phyloP scores from a whole-genome alignment of 1,140 invertebrate genomes.

The Drosophila simulans region DNA sequence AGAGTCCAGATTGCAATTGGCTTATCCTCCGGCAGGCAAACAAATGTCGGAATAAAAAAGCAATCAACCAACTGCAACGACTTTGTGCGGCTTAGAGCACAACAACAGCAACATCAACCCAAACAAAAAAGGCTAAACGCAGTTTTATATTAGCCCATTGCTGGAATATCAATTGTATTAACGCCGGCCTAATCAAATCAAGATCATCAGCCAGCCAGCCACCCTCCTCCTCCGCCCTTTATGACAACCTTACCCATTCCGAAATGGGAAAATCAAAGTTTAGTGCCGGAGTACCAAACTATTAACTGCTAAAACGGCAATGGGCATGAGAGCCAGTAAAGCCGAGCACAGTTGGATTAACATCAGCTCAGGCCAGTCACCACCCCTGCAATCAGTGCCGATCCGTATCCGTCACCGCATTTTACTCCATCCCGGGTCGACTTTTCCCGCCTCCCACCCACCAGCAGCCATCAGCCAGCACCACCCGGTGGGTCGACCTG shows the following conservation, averaged over 20 bases:
- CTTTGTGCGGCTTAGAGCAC: constrained; percentile 44
- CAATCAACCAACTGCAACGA: constrained; percentile 66
- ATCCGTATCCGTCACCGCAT: constrained; percentile 43
- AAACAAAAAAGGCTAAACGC: constrained; percentile 36
- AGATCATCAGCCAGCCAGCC: constrained; percentile 68
- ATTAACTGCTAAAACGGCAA: constrained; percentile 77
- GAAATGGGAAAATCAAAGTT: constrained; percentile 60
- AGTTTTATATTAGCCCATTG: constrained; percentile 48
- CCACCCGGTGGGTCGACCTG: constrained; percentile 50
- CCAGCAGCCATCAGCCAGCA: background rate
- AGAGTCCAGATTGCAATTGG: constrained; percentile 39
- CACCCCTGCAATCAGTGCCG: constrained; percentile 70
- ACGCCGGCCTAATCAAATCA: constrained; percentile 77
- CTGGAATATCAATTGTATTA: constrained; percentile 77
- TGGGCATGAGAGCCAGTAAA: constrained; percentile 59
- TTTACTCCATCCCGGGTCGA: constrained; percentile 3
- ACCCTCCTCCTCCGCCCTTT: constrained; percentile 20
- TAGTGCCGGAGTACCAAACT: constrained; percentile 56
- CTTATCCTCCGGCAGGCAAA: constrained; percentile 50
- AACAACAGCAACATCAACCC: constrained; percentile 41
- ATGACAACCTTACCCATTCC: background rate
- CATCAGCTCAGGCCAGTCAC: constrained; percentile 51
- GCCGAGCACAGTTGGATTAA: constrained; percentile 74
- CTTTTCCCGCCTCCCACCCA: background rate
- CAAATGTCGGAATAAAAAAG: constrained; percentile 75